These are phyloP conservation scores for Drosophila yooni DNA, from an alignment of 2,888 invertebrate genomes.

Conservation along the genomic window DNA sequence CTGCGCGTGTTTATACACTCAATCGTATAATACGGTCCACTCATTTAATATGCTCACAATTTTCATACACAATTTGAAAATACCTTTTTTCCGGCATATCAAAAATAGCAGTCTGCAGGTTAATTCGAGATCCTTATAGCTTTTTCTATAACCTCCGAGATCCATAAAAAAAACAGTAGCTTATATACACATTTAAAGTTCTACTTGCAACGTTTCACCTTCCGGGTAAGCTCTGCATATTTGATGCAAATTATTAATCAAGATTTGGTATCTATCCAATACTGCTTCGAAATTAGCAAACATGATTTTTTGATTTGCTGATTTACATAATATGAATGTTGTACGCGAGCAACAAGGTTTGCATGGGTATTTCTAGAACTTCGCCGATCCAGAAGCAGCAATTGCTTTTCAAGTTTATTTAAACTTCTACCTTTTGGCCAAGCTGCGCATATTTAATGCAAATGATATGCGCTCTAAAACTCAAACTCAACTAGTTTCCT, in stretches of 20 bases:
- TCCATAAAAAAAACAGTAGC: neutral
- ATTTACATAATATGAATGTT: neutral
- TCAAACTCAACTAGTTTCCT: slow-evolving; percentile 14
- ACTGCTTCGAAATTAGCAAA: too few relatives aligned
- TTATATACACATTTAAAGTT: neutral
- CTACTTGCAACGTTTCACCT: neutral
- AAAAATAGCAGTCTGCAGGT: too few relatives aligned
- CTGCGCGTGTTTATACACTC: slow-evolving; percentile 7
- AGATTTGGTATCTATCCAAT: neutral
- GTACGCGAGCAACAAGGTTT: neutral
- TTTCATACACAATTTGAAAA: neutral
- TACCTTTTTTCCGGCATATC: neutral
- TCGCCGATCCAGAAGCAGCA: neutral
- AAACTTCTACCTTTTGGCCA: neutral
- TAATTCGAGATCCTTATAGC: neutral
- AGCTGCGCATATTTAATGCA: slow-evolving; percentile 12
- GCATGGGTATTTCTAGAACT: neutral
- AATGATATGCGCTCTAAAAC: slow-evolving; percentile 21
- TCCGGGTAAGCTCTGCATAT: neutral
- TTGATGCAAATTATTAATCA: neutral
- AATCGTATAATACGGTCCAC: slow-evolving; percentile 7
- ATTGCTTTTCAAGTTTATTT: neutral
- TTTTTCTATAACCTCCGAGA: neutral
- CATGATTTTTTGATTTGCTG: neutral
- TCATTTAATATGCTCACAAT: slow-evolving; percentile 9